A percentile compares a stretch with the other conserved stretches of the same genome.
phyloP scores from a whole-genome alignment of 92 coral and sea anemone genomes.

The Porites evermanni region DNA sequence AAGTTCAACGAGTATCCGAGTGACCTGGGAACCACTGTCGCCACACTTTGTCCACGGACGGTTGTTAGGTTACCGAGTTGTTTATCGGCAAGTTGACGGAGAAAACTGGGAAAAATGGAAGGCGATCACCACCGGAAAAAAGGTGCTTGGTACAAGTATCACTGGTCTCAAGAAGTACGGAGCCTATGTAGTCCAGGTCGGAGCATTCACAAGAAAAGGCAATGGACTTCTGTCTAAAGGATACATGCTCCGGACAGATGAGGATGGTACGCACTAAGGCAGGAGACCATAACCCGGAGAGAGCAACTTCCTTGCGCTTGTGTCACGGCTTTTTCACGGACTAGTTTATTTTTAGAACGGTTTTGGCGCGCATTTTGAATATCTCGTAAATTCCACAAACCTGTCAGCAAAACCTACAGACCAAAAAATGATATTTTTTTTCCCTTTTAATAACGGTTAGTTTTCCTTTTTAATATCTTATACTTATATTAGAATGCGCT shows the following conservation, averaged over 20 bases:
- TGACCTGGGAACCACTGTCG: slow-evolving; percentile 86
- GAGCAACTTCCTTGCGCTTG: no score
- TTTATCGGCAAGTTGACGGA: slow-evolving; percentile 38
- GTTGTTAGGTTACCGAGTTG: slow-evolving; percentile 82
- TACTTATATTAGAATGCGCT: no score
- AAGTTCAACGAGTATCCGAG: slow-evolving; percentile 70
- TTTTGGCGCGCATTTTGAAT: no score
- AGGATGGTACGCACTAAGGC: slow-evolving; percentile 75
- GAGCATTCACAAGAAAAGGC: slow-evolving; percentile 79
- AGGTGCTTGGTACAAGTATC: slow-evolving; percentile 22
- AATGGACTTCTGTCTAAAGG: slow-evolving; percentile 66
- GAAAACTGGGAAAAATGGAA: slow-evolving; percentile 37
- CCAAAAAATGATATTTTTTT: no score
- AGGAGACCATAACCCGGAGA: no score
- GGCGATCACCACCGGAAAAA: slow-evolving; percentile 55
- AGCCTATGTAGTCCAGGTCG: slow-evolving; percentile 74
- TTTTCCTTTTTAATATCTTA: no score
- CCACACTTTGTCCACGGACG: slow-evolving; percentile 75
- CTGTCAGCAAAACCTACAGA: no score
- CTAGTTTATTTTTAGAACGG: no score
- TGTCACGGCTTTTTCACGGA: no score
- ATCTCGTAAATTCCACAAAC: no score
- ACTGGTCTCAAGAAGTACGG: slow-evolving; percentile 69
- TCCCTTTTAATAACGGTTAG: no score
- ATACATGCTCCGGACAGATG: slow-evolving; percentile 71